These are phyloP conservation scores for Malurus melanocephalus DNA, from an alignment of 2,113 vertebrate species.

Conservation along the genomic window DNA sequence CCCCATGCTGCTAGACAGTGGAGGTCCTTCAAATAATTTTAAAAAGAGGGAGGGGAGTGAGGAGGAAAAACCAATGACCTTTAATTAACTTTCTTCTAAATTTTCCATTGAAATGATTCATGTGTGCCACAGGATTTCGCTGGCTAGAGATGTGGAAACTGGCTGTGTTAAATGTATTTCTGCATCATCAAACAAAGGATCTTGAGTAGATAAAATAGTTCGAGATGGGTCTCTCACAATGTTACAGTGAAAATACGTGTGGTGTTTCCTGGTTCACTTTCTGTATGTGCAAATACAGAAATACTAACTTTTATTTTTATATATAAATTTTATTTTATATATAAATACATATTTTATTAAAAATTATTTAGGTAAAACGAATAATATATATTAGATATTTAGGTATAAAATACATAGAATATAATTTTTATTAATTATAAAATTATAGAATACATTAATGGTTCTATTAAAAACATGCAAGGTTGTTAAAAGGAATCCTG, in stretches of 20 bases:
- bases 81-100: conserved; percentile 8
- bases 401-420: too few relatives aligned
- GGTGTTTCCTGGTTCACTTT: not conserved
- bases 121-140: not conserved
- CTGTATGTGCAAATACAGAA: not conserved
- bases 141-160: not conserved
- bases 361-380: too few relatives aligned
- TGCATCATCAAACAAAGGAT: not conserved
- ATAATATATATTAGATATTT: too few relatives aligned
- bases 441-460: not conserved
- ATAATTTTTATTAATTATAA: not conserved
- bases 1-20: not conserved
- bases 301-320: too few relatives aligned
- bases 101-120: not conserved
- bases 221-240: too few relatives aligned
- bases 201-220: not conserved
- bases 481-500: not conserved
- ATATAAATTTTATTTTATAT: too few relatives aligned
- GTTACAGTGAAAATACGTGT: rapidly evolving
- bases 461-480: not conserved
- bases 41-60: rapidly evolving
- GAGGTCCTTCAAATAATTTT: not conserved
- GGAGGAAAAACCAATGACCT: not conserved
- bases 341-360: too few relatives aligned
- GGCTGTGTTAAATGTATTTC: not conserved